Percentiles rank a stretch among this genome's conserved stretches.
Conservation (phyloP, 1,140 invertebrate species). For the Papilio polyxenes region DNA sequence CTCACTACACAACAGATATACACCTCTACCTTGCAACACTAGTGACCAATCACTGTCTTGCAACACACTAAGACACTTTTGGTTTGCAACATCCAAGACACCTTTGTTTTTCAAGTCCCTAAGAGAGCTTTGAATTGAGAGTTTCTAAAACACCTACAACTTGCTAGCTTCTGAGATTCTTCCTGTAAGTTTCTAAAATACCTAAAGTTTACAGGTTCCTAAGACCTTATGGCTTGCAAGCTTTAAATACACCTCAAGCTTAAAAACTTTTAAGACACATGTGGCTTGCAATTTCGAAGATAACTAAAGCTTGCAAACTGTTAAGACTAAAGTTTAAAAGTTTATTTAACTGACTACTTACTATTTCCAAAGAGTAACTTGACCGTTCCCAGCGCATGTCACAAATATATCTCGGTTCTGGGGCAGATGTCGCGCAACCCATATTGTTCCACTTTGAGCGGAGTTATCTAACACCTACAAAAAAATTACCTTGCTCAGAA, state of each 20-base stretch:
- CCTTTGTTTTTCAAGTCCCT: too few species aligned
- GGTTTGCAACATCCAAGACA: too few species aligned
- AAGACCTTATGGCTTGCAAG: background rate
- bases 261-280: too few species aligned
- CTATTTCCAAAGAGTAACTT: conserved; percentile 96
- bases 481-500: background rate
- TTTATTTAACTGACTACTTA: conserved; percentile 75
- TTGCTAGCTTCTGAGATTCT: background rate
- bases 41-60: too few species aligned
- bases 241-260: too few species aligned
- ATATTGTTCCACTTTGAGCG: conserved; percentile 83
- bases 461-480: conserved; percentile 73
- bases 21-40: too few species aligned
- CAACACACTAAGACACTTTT: too few species aligned
- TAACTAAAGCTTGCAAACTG: too few species aligned
- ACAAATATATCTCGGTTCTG: conserved; percentile 97
- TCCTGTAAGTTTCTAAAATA: background rate
- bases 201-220: background rate
- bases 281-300: too few species aligned
- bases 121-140: too few species aligned
- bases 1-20: conserved; percentile 80
- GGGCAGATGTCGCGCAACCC: conserved; percentile 92
- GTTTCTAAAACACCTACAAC: too few species aligned
- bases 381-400: conserved; percentile 93
- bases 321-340: background rate